Evolutionary conservation across 2,888 invertebrate species (phyloP).

Genomic region (Halictus quadricinctus): DNA sequence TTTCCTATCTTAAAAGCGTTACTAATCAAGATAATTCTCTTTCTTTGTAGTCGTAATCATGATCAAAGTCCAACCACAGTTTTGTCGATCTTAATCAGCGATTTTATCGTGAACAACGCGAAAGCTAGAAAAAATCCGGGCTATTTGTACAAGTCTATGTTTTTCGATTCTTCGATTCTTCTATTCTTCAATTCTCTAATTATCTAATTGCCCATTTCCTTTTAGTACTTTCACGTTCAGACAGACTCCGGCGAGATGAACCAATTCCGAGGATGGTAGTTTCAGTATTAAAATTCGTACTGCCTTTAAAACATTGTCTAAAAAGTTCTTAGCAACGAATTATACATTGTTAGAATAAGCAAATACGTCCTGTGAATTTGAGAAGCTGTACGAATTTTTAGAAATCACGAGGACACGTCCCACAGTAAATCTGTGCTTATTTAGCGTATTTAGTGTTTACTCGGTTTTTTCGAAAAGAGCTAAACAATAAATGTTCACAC

Average conservation of each 20-base stretch:
- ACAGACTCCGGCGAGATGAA: background rate
- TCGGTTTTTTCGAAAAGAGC: no score
- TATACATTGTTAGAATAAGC: no score
- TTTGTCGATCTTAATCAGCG: background rate
- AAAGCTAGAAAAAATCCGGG: background rate
- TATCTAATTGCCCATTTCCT: background rate
- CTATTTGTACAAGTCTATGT: background rate
- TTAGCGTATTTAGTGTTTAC: no score
- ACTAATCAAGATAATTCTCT: background rate
- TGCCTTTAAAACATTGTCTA: background rate
- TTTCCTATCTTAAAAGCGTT: background rate
- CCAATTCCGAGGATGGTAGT: background rate
- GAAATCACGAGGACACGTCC: no score
- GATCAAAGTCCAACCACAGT: background rate
- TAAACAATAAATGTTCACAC: no score
- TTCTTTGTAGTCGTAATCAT: background rate
- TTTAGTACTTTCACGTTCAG: background rate
- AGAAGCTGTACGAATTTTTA: no score
- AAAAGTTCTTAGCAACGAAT: background rate
- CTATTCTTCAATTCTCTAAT: background rate
- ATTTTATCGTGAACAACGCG: background rate
- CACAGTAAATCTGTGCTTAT: no score
- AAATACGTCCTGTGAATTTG: no score
- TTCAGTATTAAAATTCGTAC: background rate
- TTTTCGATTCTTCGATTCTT: background rate